phyloP scores from a whole-genome alignment of 64 coral and sea anemone species.

The Anthopleura sola region DNA sequence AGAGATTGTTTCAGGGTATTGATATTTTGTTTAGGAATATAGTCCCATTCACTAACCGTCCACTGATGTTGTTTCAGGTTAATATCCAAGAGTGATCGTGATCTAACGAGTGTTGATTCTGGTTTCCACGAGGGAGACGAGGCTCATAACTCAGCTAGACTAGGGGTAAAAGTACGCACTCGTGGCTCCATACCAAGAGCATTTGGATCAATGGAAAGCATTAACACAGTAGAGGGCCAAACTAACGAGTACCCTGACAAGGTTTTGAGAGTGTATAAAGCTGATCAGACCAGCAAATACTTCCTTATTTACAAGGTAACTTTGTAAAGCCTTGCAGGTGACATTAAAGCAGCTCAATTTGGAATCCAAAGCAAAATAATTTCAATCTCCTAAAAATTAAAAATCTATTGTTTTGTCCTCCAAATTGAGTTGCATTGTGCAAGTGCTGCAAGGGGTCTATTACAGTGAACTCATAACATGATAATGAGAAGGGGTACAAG shows the following conservation, averaged over 20 bases:
- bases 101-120: slow-evolving; percentile 73
- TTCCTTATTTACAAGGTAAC: slow-evolving; percentile 90
- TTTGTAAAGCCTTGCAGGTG: not conserved
- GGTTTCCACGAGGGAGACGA: slow-evolving; percentile 53
- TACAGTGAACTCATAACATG: no score
- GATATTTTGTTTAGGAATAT: no score
- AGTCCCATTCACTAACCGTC: no score
- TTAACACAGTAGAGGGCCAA: slow-evolving; percentile 49
- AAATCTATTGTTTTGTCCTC: no score
- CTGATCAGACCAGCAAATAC: slow-evolving; percentile 95
- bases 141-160: slow-evolving; percentile 50
- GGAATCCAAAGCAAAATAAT: no score
- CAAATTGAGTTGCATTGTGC: no score
- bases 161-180: slow-evolving; percentile 41
- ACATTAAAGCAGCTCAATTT: no score
- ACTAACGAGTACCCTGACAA: slow-evolving; percentile 65
- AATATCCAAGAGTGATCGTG: slow-evolving; percentile 77
- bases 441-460: no score
- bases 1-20: no score
- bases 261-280: slow-evolving; percentile 83
- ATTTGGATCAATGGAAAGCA: slow-evolving; percentile 86
- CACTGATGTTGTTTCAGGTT: slow-evolving; percentile 37
- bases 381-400: no score
- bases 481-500: no score
- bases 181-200: slow-evolving; percentile 55